These are phyloP conservation scores for Tigriopus californicus DNA, from an alignment of 2,888 invertebrate species.

Conservation along the genomic window DNA sequence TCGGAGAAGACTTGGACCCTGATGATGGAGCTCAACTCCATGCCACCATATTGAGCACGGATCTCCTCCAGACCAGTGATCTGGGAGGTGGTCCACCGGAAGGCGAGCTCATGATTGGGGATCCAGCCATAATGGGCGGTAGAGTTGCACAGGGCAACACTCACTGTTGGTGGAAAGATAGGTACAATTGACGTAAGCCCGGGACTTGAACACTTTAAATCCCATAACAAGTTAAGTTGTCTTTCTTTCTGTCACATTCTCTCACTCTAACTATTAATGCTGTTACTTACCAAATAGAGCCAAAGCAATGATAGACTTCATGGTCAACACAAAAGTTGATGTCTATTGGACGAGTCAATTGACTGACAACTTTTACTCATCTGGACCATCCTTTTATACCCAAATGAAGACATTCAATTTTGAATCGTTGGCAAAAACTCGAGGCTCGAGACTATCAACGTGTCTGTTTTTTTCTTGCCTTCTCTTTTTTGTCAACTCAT, in stretches of 20 bases:
- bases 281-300: neutral
- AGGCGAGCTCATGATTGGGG: slow-evolving; percentile 11
- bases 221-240: too few relatives aligned
- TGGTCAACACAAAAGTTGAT: neutral
- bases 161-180: neutral
- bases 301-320: neutral
- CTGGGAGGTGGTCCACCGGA: slow-evolving; percentile 7
- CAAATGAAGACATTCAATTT: too few relatives aligned
- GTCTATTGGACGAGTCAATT: too few relatives aligned
- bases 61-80: slow-evolving; percentile 14
- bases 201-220: too few relatives aligned
- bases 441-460: too few relatives aligned
- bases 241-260: too few relatives aligned
- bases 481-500: too few relatives aligned
- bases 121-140: slow-evolving; percentile 11
- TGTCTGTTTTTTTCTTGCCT: too few relatives aligned
- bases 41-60: slow-evolving; percentile 9
- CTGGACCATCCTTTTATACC: too few relatives aligned
- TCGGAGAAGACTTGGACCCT: neutral
- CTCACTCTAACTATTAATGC: neutral
- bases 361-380: too few relatives aligned
- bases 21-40: slow-evolving; percentile 5
- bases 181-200: neutral
- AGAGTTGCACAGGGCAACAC: slow-evolving; percentile 7
- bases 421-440: too few relatives aligned